phyloP scores from a whole-genome alignment of 2,113 vertebrate genomes.

The rat (Rattus norvegicus) region GRCr8 NC_086036.1:13839501-13840000 shows the following conservation, averaged over 20 bases:
- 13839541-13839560: not conserved
- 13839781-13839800: not conserved
- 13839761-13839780: not conserved
- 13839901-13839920: not conserved
- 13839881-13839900: not conserved
- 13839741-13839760: not conserved
- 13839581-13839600: not conserved
- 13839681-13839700: not conserved
- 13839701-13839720: not conserved
- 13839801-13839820: not conserved
- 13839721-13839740: too few relatives aligned
- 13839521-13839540: not conserved
- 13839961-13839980: slow-evolving; percentile 24
- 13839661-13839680: not conserved
- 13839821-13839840: too few relatives aligned
- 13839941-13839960: not conserved
- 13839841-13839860: not conserved
- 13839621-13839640: too few relatives aligned
- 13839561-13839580: not conserved
- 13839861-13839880: not conserved
- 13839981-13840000: not conserved
- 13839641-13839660: not conserved
- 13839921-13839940: not conserved
- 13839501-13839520: not conserved
- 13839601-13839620: too few relatives aligned